These are phyloP conservation scores for Patella pellucida DNA, from an alignment of 2,888 invertebrate species.

Conservation along the genomic window DNA sequence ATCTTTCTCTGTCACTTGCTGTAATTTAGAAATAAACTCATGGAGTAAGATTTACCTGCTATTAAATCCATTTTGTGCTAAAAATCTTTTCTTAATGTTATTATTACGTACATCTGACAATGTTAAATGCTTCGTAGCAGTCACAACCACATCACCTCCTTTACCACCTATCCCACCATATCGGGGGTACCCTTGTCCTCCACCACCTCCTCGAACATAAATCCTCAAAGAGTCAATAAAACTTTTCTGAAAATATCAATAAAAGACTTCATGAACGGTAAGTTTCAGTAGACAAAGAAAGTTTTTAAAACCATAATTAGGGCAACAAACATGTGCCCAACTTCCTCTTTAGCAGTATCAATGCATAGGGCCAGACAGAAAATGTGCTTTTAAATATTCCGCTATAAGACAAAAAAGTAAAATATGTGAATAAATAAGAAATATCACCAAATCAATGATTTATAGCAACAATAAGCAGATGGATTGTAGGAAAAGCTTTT, in stretches of 20 bases:
- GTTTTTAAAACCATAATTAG: too few species aligned
- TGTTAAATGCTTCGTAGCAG: slow-evolving; percentile 55
- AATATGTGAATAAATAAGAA: too few species aligned
- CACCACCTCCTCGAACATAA: slow-evolving; percentile 85
- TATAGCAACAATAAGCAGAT: too few species aligned
- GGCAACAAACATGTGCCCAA: background rate
- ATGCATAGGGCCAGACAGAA: background rate
- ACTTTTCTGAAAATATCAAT: slow-evolving; percentile 19
- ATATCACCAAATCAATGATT: too few species aligned
- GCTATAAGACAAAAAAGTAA: too few species aligned
- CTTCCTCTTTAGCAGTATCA: background rate
- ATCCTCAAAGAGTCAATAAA: slow-evolving; percentile 87
- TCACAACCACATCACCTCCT: slow-evolving; percentile 87
- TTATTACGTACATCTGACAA: slow-evolving; percentile 69
- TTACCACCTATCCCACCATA: slow-evolving; percentile 91
- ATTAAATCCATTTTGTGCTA: slow-evolving; percentile 81
- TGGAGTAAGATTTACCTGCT: slow-evolving; percentile 74
- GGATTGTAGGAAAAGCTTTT: too few species aligned
- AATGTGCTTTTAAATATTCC: too few species aligned
- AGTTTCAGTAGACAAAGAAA: too few species aligned
- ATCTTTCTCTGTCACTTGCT: too few species aligned
- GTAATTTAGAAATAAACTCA: background rate
- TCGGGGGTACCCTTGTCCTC: slow-evolving; percentile 83
- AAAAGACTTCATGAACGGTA: background rate
- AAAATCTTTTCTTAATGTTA: slow-evolving; percentile 76